Base-by-base conservation (phyloP, 1,140 invertebrate genomes). In the Drosophila arawakana region DNA sequence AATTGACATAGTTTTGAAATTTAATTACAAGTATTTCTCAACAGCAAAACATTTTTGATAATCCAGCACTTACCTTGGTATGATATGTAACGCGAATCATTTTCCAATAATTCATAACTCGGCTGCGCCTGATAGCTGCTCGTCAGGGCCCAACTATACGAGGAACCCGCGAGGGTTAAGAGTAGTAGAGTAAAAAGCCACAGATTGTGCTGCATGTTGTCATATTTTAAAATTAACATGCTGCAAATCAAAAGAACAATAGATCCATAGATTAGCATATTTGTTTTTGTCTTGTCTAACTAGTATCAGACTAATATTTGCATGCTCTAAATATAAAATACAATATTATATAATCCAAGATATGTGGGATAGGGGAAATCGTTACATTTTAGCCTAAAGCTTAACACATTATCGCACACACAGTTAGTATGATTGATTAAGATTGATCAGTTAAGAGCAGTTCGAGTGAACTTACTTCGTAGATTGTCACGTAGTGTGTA, bases 31-130 rank as follows among this genome's bases (percentile, higher is more conserved):
- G 6, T 73, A 2, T 55, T 54, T 57, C 35, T 43, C 43, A 62
- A 44, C 35, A 37, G 39, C 39, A 44, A 30, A 34, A 35, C 21
- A 18, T 46, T 72, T 82, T 80, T 90, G 85, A 89, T 82, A 82
- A 76, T 82, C 65, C 66, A 63, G 13, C 55, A 78, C 91, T 84
- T 86, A 93, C 93, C 93, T 93, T 93, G 92, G 91, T 93, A 92
- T 65, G 93, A 93, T 67, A 93, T 93, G 63, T 91, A 93, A 69
- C 93, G 82, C 68, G 90, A 91, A 86, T 91, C 90, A 58, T 90
- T 91, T 69, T 91, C 86, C 77, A 91, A 75, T 59, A 91, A 69
- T 39, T 91, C 90, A 58, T 72, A 78, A 55, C 81, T 89, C 43
- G 86, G 62, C 54, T 75, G 74, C 50, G 63, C 50, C 61, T 76